These are phyloP conservation scores for Leptodactylus fallax DNA, from an alignment of 2,797 vertebrate species.

Conservation along the genomic window DNA sequence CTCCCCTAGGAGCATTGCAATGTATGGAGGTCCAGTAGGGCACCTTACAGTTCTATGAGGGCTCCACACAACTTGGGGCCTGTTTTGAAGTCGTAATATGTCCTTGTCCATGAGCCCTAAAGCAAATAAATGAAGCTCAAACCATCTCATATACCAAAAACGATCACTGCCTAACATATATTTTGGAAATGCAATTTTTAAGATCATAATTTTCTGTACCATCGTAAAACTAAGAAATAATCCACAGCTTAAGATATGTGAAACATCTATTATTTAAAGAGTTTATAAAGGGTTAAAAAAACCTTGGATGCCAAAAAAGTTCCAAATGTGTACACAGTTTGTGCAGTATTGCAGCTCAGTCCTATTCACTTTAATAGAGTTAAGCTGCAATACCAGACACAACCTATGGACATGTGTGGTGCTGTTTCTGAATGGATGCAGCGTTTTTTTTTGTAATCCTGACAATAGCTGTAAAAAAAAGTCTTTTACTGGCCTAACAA, in stretches of 20 bases:
- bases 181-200: too few species aligned
- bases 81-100: not conserved
- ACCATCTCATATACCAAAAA: too few species aligned
- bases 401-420: not conserved
- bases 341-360: too few species aligned
- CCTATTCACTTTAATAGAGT: not conserved
- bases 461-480: not conserved
- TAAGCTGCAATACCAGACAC: not conserved
- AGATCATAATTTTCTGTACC: too few species aligned
- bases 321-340: too few species aligned
- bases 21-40: not conserved
- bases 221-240: too few species aligned
- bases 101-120: not conserved
- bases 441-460: not conserved
- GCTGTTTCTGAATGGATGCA: not conserved
- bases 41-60: not conserved
- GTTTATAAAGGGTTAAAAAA: too few species aligned
- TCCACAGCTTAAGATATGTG: too few species aligned
- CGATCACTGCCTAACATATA: too few species aligned
- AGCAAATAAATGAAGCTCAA: too few species aligned
- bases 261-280: too few species aligned
- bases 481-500: slow-evolving; percentile 60
- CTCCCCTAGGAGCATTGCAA: not conserved
- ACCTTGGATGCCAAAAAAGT: too few species aligned
- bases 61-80: not conserved